Conservation (phyloP, 2,888 invertebrate genomes). For the Corythucha ciliata region DNA sequence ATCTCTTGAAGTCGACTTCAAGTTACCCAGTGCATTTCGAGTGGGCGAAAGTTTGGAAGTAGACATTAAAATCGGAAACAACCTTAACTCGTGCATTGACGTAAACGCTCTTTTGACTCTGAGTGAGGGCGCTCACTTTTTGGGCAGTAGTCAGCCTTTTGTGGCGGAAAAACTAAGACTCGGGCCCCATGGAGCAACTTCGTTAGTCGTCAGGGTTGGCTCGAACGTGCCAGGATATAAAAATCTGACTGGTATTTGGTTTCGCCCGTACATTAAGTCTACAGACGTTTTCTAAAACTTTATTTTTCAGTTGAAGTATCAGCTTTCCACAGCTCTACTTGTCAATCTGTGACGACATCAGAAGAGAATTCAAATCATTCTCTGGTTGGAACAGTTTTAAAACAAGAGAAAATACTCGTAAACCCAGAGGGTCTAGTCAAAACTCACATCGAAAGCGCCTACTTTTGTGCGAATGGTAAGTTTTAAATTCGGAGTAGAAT, state of each 20-base stretch:
- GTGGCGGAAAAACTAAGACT: constrained; percentile 55
- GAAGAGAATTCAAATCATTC: constrained; percentile 49
- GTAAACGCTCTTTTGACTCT: constrained; percentile 57
- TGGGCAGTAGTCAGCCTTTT: constrained; percentile 55
- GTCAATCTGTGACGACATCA: constrained; percentile 48
- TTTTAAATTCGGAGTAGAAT: too few relatives aligned
- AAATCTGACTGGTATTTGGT: constrained; percentile 53
- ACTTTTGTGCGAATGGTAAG: constrained; percentile 60
- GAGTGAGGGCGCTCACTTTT: constrained; percentile 56
- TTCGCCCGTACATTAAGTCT: not conserved
- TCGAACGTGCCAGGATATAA: constrained; percentile 55
- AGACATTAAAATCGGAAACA: constrained; percentile 59
- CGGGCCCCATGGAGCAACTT: constrained; percentile 57
- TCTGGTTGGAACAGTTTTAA: constrained; percentile 52
- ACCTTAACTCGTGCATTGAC: constrained; percentile 59
- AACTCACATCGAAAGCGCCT: constrained; percentile 58
- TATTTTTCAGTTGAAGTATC: constrained; percentile 55
- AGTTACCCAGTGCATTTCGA: constrained; percentile 50
- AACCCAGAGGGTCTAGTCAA: constrained; percentile 53
- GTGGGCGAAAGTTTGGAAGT: constrained; percentile 57
- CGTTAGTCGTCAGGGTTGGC: constrained; percentile 53
- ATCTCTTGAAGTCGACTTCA: constrained; percentile 54
- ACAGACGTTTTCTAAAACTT: too few relatives aligned
- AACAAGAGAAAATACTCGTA: constrained; percentile 52
- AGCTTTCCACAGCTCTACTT: constrained; percentile 55